Percentiles rank a stretch among this genome's conserved stretches.
These are phyloP conservation scores for Carterocephalus palaemon DNA, from an alignment of 2,888 invertebrate species.

Conservation along the genomic window DNA sequence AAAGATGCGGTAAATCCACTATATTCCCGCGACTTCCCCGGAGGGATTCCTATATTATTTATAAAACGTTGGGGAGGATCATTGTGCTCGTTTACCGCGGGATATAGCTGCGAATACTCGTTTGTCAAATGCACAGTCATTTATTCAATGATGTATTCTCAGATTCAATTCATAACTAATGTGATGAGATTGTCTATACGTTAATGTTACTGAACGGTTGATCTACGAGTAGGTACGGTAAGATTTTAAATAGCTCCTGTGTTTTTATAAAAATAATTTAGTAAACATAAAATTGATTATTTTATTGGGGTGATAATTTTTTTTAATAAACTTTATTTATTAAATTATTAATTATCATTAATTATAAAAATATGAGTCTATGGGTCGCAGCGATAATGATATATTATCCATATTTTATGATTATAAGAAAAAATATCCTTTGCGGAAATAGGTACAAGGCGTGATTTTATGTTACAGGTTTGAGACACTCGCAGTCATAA, in stretches of 20 bases:
- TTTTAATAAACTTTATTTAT: no score
- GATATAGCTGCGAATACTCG: constrained; percentile 74
- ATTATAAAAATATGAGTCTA: no score
- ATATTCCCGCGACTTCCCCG: constrained; percentile 60
- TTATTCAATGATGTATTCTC: constrained; percentile 68
- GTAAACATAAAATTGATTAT: no score
- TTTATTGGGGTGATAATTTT: background rate
- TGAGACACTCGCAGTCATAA: no score
- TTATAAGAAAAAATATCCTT: no score
- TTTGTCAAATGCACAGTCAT: constrained; percentile 77
- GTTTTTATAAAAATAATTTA: no score
- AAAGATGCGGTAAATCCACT: constrained; percentile 60
- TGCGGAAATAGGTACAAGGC: no score
- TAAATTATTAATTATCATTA: no score
- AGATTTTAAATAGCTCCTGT: no score
- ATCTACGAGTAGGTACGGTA: background rate
- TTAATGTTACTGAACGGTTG: background rate
- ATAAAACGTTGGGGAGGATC: constrained; percentile 74
- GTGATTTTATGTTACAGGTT: no score
- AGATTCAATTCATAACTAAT: constrained; percentile 41
- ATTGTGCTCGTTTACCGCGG: constrained; percentile 70
- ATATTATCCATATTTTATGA: no score
- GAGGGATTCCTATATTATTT: constrained; percentile 69
- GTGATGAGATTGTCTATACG: constrained; percentile 19
- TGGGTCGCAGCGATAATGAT: no score